Conservation (phyloP, 2,888 invertebrate genomes). For the Hydraecia micacea region DNA sequence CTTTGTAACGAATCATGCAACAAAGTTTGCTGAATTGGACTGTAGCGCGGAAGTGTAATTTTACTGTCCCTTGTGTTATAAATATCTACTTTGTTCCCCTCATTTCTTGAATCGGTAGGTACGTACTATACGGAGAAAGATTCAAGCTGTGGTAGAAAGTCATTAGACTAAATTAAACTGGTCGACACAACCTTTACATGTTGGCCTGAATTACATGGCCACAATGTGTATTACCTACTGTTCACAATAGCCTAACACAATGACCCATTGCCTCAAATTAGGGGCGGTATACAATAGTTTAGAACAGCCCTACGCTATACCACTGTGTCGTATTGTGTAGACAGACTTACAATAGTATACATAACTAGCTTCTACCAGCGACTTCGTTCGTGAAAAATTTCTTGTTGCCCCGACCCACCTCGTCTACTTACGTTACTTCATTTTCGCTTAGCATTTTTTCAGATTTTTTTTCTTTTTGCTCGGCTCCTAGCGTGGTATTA, state of each 20-base stretch:
- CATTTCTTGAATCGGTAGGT: background rate
- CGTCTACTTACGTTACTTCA: background rate
- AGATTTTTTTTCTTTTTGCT: background rate
- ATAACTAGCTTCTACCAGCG: background rate
- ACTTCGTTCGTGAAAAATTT: background rate
- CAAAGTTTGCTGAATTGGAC: background rate
- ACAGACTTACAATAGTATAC: background rate
- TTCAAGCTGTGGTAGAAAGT: background rate
- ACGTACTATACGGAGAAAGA: too few relatives aligned
- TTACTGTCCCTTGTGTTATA: background rate
- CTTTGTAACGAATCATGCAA: constrained; percentile 10
- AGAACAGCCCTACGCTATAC: background rate
- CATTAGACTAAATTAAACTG: constrained; percentile 5
- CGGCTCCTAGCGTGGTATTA: background rate
- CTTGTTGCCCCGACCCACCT: background rate
- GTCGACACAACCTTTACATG: background rate
- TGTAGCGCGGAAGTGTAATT: background rate
- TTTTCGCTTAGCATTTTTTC: background rate
- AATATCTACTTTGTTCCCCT: background rate
- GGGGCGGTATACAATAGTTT: background rate
- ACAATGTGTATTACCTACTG: background rate
- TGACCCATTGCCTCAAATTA: background rate
- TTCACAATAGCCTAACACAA: constrained; percentile 11
- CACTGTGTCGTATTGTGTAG: background rate
- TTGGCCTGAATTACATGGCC: constrained; percentile 6